Conservation (phyloP, 2,113 vertebrate genomes). For the Ranitomeya imitator region DNA sequence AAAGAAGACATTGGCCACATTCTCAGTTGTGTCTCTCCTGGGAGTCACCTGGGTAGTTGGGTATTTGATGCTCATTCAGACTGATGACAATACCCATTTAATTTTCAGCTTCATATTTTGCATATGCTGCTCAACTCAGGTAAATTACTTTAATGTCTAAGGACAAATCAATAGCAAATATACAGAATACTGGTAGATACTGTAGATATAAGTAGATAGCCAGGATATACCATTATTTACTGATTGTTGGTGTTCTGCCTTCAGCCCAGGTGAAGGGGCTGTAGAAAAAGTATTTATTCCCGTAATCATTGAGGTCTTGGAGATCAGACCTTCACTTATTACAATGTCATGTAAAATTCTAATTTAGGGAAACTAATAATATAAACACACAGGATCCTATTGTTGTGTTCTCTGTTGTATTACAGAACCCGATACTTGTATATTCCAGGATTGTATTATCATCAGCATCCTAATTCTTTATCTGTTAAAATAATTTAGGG, state of each 20-base stretch:
- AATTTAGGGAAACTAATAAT: too few species aligned
- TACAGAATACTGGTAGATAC: background rate
- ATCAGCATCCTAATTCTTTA: too few species aligned
- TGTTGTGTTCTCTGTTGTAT: too few species aligned
- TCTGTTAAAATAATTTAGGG: too few species aligned
- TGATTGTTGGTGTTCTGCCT: background rate
- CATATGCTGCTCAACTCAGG: constrained; percentile 28
- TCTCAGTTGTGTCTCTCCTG: constrained; percentile 11
- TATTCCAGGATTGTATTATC: too few species aligned
- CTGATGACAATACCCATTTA: constrained; percentile 14
- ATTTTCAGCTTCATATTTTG: constrained; percentile 35
- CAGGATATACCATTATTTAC: background rate
- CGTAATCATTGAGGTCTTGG: too few species aligned
- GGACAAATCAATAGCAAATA: background rate
- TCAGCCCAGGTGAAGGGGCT: background rate
- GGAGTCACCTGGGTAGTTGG: background rate
- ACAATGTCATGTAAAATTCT: too few species aligned
- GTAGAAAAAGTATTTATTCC: too few species aligned
- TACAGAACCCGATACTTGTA: too few species aligned
- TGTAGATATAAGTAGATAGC: background rate
- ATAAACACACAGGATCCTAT: too few species aligned
- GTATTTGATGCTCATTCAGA: constrained; percentile 48
- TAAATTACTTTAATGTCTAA: background rate
- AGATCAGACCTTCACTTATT: too few species aligned
- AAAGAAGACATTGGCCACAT: background rate